Conservation (phyloP, 2,888 invertebrate genomes). For the Dastarcus helophoroides region DNA sequence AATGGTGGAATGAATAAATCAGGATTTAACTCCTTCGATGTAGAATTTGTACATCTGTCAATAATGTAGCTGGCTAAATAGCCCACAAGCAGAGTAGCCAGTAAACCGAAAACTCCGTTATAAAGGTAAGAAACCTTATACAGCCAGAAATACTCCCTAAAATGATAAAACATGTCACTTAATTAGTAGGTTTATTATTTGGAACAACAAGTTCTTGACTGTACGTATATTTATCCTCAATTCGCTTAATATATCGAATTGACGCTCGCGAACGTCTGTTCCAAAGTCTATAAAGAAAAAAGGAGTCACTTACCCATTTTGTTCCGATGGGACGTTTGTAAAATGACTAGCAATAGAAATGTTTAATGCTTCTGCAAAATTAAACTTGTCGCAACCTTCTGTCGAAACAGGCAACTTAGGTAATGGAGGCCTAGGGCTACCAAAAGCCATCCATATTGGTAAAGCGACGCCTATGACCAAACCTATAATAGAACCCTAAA, state of each 20-base stretch:
- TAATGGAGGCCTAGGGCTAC: conserved; percentile 57
- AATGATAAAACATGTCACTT: too few species aligned
- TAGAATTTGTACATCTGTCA: conserved; percentile 22
- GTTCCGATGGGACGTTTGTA: conserved; percentile 4
- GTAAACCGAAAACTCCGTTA: too few species aligned
- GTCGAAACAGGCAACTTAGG: conserved; percentile 45
- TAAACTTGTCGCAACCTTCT: conserved; percentile 42
- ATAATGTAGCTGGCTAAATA: conserved; percentile 39
- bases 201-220: too few species aligned
- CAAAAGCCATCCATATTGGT: conserved; percentile 77
- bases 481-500: conserved; percentile 59
- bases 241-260: too few species aligned
- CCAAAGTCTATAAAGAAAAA: too few species aligned
- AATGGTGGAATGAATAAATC: conserved; percentile 41
- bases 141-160: conserved; percentile 54
- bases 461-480: conserved; percentile 52
- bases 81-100: conserved; percentile 42
- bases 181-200: too few species aligned
- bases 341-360: too few species aligned
- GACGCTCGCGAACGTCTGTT: too few species aligned
- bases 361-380: too few species aligned
- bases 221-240: too few species aligned
- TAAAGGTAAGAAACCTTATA: conserved; percentile 62
- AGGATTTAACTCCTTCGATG: conserved; percentile 38
- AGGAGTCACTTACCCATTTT: too few species aligned